Base-by-base conservation (phyloP, 2,113 vertebrate genomes). In the Larimichthys polyactis region DNA sequence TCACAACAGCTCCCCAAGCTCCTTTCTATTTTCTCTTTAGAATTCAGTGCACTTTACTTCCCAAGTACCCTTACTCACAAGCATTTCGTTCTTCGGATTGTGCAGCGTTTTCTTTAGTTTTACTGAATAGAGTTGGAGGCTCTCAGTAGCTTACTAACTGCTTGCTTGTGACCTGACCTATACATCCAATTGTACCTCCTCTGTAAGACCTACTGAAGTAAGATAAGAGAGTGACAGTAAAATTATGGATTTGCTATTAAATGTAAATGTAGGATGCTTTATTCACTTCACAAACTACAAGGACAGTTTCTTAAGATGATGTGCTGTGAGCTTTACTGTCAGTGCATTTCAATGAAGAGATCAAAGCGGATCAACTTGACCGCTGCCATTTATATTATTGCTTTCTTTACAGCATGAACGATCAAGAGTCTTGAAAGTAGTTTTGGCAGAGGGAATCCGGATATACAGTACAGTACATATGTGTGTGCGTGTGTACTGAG, bases 201-300 rank as follows among this genome's bases (percentile, higher is more conserved):
- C 17, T 15, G n/a, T 4, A 3, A 57, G 63, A 46, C 3, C 2
- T 8, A 57, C 40, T 1, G 3, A 14, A 19, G 16, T 14, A 62
- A n/a, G 27, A 49, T 36, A 5, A 48, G 3, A 32, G 48, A 10
- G 14, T 7, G 20, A 27, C n/a, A 7, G 43, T 19, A 29, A 57
- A 44, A 43, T 44, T 73, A 52, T 16, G 1, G 51, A 44, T 32
- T 16, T 27, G 17, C 72, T 24, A 9, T 57, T 63, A 4, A 69
- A 55, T 69, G 12, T 24, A 44, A 62, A 32, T 54, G 22, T 10
- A 17, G 8, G 5, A 46, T 55, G 14, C 48, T 69, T 76, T 49
- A 43, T 48, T 27, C 58, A 16, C 9, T 76, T 51, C 58, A 36
- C 48, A 66, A 43, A 67, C 4, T 10, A 15, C 73, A 71, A 75